A percentile compares a stretch with the other conserved stretches of the same genome.
Conservation (phyloP, 2,797 vertebrate genomes). For the Melanotaenia trifasciata region DNA sequence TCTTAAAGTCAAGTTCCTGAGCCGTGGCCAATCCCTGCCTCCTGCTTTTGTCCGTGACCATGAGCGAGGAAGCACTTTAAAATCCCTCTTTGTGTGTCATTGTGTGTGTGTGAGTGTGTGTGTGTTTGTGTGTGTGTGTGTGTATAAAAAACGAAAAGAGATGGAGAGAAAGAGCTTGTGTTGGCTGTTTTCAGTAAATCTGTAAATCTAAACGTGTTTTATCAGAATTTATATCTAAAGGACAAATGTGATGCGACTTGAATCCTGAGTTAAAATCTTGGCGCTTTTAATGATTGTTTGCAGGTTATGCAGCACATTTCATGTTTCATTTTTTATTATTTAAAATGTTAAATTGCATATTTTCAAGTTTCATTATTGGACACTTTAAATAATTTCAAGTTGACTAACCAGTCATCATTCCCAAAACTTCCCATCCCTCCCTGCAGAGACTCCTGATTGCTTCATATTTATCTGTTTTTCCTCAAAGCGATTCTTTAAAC, state of each 20-base stretch:
- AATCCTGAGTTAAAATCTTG: not conserved
- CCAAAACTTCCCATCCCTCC: not conserved
- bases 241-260: not conserved
- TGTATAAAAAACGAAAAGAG: too few relatives aligned
- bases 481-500: not conserved
- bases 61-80: constrained; percentile 70
- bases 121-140: constrained; percentile 11
- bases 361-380: too few relatives aligned
- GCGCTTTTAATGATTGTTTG: too few relatives aligned
- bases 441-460: not conserved
- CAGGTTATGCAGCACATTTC: too few relatives aligned
- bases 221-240: not conserved
- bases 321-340: too few relatives aligned
- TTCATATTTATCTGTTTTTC: not conserved
- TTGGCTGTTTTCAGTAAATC: not conserved
- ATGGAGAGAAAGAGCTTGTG: not conserved
- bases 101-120: constrained; percentile 40
- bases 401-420: not conserved
- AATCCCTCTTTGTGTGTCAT: constrained; percentile 29
- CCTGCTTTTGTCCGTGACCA: constrained; percentile 77
- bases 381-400: too few relatives aligned
- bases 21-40: constrained; percentile 74
- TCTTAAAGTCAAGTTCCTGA: constrained; percentile 84
- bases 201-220: not conserved
- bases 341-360: too few relatives aligned